These are phyloP conservation scores for Falco rusticolus DNA, from an alignment of 2,797 vertebrate genomes.

Conservation along the genomic window DNA sequence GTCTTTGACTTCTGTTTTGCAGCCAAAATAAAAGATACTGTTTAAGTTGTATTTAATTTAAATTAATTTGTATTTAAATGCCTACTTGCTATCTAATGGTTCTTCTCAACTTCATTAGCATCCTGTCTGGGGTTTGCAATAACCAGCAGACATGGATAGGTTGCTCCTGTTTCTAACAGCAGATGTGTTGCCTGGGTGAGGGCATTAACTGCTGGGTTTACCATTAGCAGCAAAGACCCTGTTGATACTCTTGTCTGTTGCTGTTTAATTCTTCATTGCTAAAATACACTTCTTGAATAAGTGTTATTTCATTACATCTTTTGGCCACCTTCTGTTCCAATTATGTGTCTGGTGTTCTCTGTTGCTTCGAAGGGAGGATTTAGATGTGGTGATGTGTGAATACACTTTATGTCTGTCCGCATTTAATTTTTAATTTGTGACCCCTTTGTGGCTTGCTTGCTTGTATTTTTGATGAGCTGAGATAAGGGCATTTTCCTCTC, in stretches of 20 bases:
- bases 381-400: conserved; percentile 50
- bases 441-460: conserved; percentile 46
- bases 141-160: not conserved
- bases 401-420: conserved; percentile 38
- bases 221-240: not conserved
- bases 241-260: rapidly evolving
- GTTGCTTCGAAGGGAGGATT: not conserved
- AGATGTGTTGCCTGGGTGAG: not conserved
- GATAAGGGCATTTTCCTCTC: conserved; percentile 61
- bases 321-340: not conserved
- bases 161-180: not conserved
- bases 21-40: not conserved
- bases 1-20: not conserved
- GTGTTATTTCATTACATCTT: not conserved
- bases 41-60: not conserved
- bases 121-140: not conserved
- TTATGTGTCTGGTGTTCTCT: not conserved
- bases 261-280: not conserved
- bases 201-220: not conserved
- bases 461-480: conserved; percentile 75
- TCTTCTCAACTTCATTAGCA: not conserved
- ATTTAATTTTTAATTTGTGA: conserved; percentile 73
- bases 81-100: not conserved
- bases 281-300: not conserved
- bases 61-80: not conserved